Evolutionary conservation across 2,888 invertebrate species (phyloP), one percentile per base, ranked within the genome.

Genomic region (Chironomus tentans): DNA sequence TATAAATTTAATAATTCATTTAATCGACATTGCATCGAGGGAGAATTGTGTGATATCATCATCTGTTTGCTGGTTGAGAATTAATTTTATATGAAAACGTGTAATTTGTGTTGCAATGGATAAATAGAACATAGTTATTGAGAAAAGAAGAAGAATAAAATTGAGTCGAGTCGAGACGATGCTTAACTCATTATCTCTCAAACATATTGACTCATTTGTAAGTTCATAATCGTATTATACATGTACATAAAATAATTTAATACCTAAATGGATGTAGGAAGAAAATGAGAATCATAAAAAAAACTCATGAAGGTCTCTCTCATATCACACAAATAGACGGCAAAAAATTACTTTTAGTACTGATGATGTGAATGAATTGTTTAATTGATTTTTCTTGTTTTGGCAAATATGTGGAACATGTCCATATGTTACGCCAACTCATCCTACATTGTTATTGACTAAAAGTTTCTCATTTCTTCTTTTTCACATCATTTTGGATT

Each of bases 351-450:
- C 10, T 38, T 38, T 38, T 38, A 38, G 38, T 38, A 10, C 38
- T 38, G 38, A 38, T 38, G 10, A 65, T 21, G 21, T 10, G 65
- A 65, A 13, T 65, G 62, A 65, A 24, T 65, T 65, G 24, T 72
- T 18, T 72, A 72, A 72, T 72, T 72, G 72, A 72, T 72, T 72
- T 72, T 61, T 12, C 72, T 62, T 72, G 61, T 72, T 72, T 38
- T 15, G 13, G 47, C 48, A 38, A 38, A 38, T 38, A 38, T 38
- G 10, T 38, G 38, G n/a, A 38, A 38, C 38, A 38, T 38, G 38
- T 38, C 38, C 38, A 10, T 38, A 38, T 38, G 38, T 38, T 38
- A 38, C 10, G 38, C 10, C 38, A 38, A 38, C 38, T 38, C 38
- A 38, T 38, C 1, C 38, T 38, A 18, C 18, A 56, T n/a, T 56